These are phyloP conservation scores for Etheostoma cragini DNA, from an alignment of 2,113 vertebrate species.

Conservation along the genomic window DNA sequence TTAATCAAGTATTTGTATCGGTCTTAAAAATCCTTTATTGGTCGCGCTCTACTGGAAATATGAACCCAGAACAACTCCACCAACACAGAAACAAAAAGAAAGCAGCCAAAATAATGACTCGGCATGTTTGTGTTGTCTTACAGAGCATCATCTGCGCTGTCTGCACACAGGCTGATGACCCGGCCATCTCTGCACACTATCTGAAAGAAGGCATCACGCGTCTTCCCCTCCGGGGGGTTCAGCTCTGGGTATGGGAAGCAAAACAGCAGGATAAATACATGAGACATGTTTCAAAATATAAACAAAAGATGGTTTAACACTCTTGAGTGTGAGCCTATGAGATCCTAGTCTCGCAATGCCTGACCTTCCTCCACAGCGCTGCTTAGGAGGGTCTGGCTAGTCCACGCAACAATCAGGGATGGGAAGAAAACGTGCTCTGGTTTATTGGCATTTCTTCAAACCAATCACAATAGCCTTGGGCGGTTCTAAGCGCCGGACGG, in stretches of 20 bases:
- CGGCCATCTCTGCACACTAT: constrained; percentile 94
- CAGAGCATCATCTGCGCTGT: constrained; percentile 94
- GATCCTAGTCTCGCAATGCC: too few relatives aligned
- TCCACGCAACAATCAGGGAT: too few relatives aligned
- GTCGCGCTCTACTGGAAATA: background rate
- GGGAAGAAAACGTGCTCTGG: too few relatives aligned
- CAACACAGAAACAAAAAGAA: background rate
- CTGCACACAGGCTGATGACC: constrained; percentile 92
- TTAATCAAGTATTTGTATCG: too few relatives aligned
- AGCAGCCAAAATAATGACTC: background rate
- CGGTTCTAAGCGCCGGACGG: too few relatives aligned
- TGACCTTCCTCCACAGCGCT: too few relatives aligned
- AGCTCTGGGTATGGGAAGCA: constrained; percentile 82
- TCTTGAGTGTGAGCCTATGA: background rate
- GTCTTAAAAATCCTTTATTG: too few relatives aligned
- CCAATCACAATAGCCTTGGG: too few relatives aligned
- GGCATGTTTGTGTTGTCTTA: constrained; percentile 77
- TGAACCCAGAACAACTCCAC: background rate
- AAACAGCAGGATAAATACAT: background rate
- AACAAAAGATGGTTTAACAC: background rate
- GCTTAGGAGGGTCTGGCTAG: too few relatives aligned
- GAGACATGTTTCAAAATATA: background rate
- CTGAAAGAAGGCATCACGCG: constrained; percentile 91
- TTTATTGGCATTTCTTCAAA: too few relatives aligned
- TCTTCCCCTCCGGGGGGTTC: constrained; percentile 91